A percentile compares a stretch with the other conserved stretches of the same genome.
Conservation (phyloP, 2,888 invertebrate species). For the Eumerus sabulonum region DNA sequence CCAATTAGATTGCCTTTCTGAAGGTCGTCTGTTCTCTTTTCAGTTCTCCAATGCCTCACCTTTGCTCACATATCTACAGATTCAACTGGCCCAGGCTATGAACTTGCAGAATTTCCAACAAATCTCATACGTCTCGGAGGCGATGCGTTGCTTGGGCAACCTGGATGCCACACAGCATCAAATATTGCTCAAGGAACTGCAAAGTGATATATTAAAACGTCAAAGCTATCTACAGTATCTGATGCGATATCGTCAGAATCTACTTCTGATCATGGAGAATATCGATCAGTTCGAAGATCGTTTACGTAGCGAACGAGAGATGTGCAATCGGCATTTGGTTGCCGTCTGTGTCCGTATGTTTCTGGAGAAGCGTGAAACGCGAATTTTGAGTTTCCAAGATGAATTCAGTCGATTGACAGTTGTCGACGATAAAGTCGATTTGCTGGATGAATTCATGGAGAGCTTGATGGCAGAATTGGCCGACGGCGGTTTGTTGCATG, state of each 20-base stretch:
- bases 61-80: constrained; percentile 84
- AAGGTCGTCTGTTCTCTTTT: constrained; percentile 33
- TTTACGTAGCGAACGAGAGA: constrained; percentile 84
- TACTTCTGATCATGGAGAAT: constrained; percentile 87
- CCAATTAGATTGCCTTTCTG: background rate
- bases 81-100: constrained; percentile 90
- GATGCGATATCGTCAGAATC: constrained; percentile 87
- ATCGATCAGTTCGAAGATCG: constrained; percentile 83
- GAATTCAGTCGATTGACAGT: constrained; percentile 89
- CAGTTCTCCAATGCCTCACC: constrained; percentile 77
- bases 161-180: constrained; percentile 86
- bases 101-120: constrained; percentile 88
- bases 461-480: constrained; percentile 85
- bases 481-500: constrained; percentile 86
- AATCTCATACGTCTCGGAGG: constrained; percentile 90
- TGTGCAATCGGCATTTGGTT: constrained; percentile 87
- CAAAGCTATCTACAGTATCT: constrained; percentile 91
- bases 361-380: constrained; percentile 87
- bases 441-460: constrained; percentile 90
- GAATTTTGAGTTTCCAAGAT: constrained; percentile 86
- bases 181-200: constrained; percentile 86
- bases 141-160: constrained; percentile 87
- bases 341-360: constrained; percentile 89
- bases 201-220: constrained; percentile 87
- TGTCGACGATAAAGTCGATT: constrained; percentile 94